These are phyloP conservation scores for Craterocephalus amniculus DNA, from an alignment of 2,797 vertebrate genomes.

Conservation along the genomic window DNA sequence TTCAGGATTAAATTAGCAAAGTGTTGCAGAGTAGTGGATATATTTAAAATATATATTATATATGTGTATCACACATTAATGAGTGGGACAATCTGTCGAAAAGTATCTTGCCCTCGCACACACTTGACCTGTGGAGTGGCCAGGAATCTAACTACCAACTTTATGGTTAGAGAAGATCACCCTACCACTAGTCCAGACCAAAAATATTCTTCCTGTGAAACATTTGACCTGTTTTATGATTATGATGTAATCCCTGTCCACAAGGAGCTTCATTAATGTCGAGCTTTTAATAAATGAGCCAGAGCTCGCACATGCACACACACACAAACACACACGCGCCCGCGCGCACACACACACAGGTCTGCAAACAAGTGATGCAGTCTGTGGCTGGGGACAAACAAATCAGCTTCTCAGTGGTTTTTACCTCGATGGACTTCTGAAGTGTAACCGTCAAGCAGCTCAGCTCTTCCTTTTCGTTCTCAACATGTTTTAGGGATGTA, in stretches of 20 bases:
- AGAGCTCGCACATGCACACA: no score
- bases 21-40: no score
- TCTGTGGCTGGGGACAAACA: not conserved
- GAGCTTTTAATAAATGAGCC: not conserved
- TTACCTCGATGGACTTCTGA: constrained; percentile 92
- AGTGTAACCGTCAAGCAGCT: constrained; percentile 86
- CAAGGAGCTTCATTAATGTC: not conserved
- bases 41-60: no score
- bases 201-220: not conserved
- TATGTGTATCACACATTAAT: no score
- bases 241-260: not conserved
- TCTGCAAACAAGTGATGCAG: not conserved
- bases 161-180: not conserved
- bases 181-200: not conserved
- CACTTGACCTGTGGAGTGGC: no score
- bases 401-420: not conserved
- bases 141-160: not conserved
- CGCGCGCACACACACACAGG: not conserved
- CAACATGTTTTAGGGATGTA: constrained; percentile 90
- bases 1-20: no score
- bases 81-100: no score
- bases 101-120: no score
- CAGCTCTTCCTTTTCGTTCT: constrained; percentile 91
- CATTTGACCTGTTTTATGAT: not conserved
- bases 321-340: no score